phyloP scores from a whole-genome alignment of 2,797 vertebrate genomes.

The Allobates femoralis region DNA sequence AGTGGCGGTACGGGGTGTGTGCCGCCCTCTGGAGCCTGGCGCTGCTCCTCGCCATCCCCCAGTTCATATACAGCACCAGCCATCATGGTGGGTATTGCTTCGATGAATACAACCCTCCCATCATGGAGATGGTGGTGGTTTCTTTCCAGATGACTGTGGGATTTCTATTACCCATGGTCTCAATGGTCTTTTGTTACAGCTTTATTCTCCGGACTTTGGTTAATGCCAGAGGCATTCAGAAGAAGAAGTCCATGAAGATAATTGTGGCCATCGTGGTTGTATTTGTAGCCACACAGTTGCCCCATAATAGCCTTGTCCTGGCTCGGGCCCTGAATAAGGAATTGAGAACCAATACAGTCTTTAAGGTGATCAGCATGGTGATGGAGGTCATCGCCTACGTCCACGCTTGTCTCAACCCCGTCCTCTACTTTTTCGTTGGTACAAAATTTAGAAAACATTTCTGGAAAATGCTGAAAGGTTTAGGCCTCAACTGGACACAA shows the following conservation, averaged over 20 bases:
- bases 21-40: conserved; percentile 66
- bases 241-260: conserved; percentile 73
- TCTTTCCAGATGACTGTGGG: conserved; percentile 67
- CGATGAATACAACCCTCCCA: conserved; percentile 10
- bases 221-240: conserved; percentile 67
- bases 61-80: conserved; percentile 67
- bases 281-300: conserved; percentile 72
- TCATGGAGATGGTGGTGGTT: conserved; percentile 46
- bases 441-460: conserved; percentile 73
- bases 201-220: conserved; percentile 71
- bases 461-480: conserved; percentile 69
- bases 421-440: conserved; percentile 74
- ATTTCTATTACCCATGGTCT: conserved; percentile 70
- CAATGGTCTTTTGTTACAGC: conserved; percentile 71
- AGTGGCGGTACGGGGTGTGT: conserved; percentile 64
- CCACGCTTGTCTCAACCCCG: conserved; percentile 72
- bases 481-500: conserved; percentile 55
- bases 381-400: conserved; percentile 73
- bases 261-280: conserved; percentile 67
- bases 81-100: accelerated
- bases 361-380: conserved; percentile 53
- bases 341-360: conserved; percentile 43
- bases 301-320: conserved; percentile 69
- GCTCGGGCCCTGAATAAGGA: conserved; percentile 49
- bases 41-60: conserved; percentile 65